A percentile compares a stretch with the other conserved stretches of the same genome.
phyloP scores from a whole-genome alignment of 2,797 vertebrate genomes.

The Podargus strigoides region DNA sequence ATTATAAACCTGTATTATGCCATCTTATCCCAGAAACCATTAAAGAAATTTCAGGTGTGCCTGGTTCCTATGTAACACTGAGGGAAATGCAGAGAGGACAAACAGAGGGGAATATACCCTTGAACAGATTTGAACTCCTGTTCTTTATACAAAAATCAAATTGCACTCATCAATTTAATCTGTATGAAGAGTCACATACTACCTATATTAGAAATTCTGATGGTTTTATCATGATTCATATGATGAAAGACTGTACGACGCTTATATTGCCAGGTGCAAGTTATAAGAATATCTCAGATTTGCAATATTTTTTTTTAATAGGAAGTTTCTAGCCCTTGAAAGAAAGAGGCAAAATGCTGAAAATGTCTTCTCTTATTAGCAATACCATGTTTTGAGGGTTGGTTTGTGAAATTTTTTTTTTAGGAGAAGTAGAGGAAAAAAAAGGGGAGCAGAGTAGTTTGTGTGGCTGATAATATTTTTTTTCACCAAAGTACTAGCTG shows the following conservation, averaged over 20 bases:
- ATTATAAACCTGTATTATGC: neutral
- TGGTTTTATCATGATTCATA: neutral
- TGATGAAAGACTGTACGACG: neutral
- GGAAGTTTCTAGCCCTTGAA: neutral
- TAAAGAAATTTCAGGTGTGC: neutral
- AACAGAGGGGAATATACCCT: neutral
- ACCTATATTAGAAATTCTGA: neutral
- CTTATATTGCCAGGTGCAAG: neutral
- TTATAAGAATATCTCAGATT: neutral
- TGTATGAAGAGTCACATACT: neutral
- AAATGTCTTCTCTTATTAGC: neutral
- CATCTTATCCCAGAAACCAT: neutral
- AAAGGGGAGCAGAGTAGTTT: neutral
- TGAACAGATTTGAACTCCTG: neutral
- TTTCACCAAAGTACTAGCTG: neutral
- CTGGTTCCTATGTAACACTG: neutral
- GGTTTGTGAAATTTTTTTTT: neutral
- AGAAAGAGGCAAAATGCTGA: neutral
- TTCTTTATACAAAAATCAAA: neutral
- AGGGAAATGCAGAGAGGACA: neutral
- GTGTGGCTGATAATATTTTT: neutral
- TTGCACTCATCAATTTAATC: neutral
- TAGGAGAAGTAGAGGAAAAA: neutral
- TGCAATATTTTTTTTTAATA: accelerated
- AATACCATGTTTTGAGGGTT: neutral